Base-by-base conservation (phyloP, 2,888 invertebrate species). In the Lissonota sp. region DNA sequence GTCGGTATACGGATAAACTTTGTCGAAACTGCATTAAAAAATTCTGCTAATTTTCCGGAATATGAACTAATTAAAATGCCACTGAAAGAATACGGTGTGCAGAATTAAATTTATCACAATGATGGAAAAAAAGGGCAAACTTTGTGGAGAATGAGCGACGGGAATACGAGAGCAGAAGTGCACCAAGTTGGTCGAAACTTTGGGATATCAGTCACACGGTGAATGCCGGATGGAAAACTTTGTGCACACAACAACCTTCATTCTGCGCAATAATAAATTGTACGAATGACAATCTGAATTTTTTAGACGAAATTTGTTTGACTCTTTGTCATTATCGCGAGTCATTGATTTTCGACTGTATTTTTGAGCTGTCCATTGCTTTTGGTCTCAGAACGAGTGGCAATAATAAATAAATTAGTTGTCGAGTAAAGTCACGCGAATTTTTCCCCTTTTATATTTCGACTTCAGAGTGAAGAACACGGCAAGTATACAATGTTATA, bases 51-150 rank as follows among this genome's bases (percentile, higher is more conserved):
- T 44, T 64, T 44, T 55, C 6, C 26, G 46, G 44, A 55, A 37
- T 55, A 73, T 64, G 39, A 64, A 64, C 73, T 44, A 55, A 73
- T 73, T 57, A 63, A 37, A 55, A 73, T 64, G 64, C 44, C 37
- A 64, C 42, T 1, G 8, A n/a, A 1, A 10, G 49, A 49, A 7
- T 49, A 10, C n/a, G 10, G n/a, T n/a, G 10, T 49, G 49, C 5
- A 10, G n/a, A 5, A 49, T 49, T 10, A 5, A 49, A 10, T 10
- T 5, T 10, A 10, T n/a, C n/a, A 49, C n/a, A 10, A 49, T 10
- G n/a, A n/a, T n/a, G 49, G 10, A 49, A n/a, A 49, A 49, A 49
- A 10, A n/a, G 10, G n/a, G 7, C 1, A 49, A 49, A 49, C 49
- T 49, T 5, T 49, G 49, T 7, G n/a, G 10, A n/a, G 5, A 10